Evolutionary conservation across 2,113 vertebrate genomes (phyloP).

Genomic region (Mesoclemmys tuberculata): DNA sequence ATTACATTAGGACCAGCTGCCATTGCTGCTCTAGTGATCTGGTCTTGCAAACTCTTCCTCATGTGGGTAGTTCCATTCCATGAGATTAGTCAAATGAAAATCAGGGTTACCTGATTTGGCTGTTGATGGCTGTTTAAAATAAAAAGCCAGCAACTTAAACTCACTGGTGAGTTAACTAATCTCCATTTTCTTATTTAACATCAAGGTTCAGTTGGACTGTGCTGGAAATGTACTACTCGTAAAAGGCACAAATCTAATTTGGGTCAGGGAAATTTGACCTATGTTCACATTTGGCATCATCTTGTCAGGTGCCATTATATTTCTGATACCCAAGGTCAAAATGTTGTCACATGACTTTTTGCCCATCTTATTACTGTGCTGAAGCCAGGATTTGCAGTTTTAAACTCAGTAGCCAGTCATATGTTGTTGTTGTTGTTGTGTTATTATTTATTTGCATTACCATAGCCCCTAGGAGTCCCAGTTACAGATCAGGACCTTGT

Average conservation of each 20-base stretch:
- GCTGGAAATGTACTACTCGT: fast-evolving
- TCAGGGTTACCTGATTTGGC: neutral
- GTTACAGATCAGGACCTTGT: neutral
- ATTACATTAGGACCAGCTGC: neutral
- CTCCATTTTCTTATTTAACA: neutral
- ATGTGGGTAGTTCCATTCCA: neutral
- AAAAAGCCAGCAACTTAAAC: neutral
- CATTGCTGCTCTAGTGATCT: neutral
- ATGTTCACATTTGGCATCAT: neutral
- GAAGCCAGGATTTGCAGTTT: neutral
- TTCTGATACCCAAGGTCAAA: neutral
- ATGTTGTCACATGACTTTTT: neutral
- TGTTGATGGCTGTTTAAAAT: neutral
- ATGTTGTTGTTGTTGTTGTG: neutral
- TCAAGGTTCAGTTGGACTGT: neutral
- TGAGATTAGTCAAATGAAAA: neutral
- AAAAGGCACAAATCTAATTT: neutral
- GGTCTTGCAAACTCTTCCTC: neutral
- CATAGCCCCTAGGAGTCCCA: neutral
- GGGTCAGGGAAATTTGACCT: neutral
- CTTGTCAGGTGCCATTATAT: neutral
- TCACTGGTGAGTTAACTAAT: neutral
- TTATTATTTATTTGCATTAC: neutral
- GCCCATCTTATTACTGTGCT: neutral
- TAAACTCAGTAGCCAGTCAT: neutral